Evolutionary conservation across 2,888 invertebrate genomes (phyloP).

Genomic region (Tortricodes alternella): DNA sequence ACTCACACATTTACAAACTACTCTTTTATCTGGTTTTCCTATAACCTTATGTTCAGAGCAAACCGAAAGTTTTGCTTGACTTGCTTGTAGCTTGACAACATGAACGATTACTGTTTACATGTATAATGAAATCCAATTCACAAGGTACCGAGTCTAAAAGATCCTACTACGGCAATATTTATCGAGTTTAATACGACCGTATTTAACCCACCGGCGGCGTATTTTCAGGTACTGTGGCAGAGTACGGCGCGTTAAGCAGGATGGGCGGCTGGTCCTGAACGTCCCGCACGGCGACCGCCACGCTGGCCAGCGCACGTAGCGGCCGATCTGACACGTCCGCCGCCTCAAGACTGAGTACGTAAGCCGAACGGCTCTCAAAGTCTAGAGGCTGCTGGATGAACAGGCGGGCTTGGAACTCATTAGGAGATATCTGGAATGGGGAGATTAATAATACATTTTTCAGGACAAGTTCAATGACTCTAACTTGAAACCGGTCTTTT

Average conservation of each 20-base stretch:
- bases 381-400: constrained; percentile 87
- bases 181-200: constrained; percentile 18
- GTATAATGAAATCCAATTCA: too few species aligned
- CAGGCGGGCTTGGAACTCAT: constrained; percentile 87
- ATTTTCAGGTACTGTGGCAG: constrained; percentile 89
- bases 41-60: too few species aligned
- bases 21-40: too few species aligned
- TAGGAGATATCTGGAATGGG: constrained; percentile 81
- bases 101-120: too few species aligned
- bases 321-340: constrained; percentile 85
- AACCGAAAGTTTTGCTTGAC: too few species aligned
- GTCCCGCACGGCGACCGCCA: constrained; percentile 89
- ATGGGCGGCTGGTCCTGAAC: constrained; percentile 92
- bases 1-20: too few species aligned
- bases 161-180: not conserved
- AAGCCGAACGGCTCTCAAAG: constrained; percentile 89
- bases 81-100: too few species aligned
- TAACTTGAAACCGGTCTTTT: too few species aligned
- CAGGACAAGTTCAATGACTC: not conserved
- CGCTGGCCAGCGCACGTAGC: constrained; percentile 86
- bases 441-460: not conserved
- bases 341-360: constrained; percentile 86
- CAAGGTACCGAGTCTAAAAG: too few species aligned
- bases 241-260: constrained; percentile 92
- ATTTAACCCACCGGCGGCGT: constrained; percentile 86